These are phyloP conservation scores for Hiodon tergisus DNA, from an alignment of 2,113 vertebrate genomes.

Conservation along the genomic window DNA sequence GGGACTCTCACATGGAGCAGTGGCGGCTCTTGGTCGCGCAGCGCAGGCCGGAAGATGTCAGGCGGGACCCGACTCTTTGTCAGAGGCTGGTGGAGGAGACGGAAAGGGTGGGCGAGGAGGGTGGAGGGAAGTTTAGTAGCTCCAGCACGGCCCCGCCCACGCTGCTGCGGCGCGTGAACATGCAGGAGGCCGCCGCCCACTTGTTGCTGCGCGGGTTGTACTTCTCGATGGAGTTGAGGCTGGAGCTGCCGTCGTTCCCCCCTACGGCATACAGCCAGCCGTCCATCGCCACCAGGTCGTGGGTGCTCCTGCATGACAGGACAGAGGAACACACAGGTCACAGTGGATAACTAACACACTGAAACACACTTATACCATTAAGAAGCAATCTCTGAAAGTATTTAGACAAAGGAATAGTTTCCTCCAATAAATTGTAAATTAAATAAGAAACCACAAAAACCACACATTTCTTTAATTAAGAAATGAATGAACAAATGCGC, in stretches of 20 bases:
- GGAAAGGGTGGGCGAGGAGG: conserved; percentile 89
- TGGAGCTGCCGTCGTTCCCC: conserved; percentile 96
- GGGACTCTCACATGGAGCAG: conserved; percentile 58
- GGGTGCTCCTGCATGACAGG: conserved; percentile 75
- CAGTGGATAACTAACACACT: not conserved
- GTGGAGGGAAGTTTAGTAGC: conserved; percentile 91
- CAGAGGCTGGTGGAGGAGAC: conserved; percentile 97
- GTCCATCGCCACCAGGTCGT: conserved; percentile 95
- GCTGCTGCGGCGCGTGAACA: conserved; percentile 94
- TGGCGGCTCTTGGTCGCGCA: conserved; percentile 68
- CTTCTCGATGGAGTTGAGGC: conserved; percentile 97
- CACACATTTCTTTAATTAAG: no score
- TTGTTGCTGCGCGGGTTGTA: conserved; percentile 97
- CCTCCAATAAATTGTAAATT: no score
- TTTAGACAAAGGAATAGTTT: no score
- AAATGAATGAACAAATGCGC: no score
- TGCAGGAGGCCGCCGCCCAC: conserved; percentile 93
- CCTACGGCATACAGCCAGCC: conserved; percentile 93
- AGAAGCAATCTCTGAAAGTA: no score
- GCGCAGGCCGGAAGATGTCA: conserved; percentile 52
- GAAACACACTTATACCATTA: not conserved
- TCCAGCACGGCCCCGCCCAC: conserved; percentile 91
- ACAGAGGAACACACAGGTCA: not conserved
- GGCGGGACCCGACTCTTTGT: conserved; percentile 65
- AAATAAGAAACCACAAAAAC: no score